Percentiles rank a stretch among this genome's conserved stretches.
These are phyloP conservation scores for Synanceia verrucosa DNA, from an alignment of 2,797 vertebrate species.

Conservation along the genomic window DNA sequence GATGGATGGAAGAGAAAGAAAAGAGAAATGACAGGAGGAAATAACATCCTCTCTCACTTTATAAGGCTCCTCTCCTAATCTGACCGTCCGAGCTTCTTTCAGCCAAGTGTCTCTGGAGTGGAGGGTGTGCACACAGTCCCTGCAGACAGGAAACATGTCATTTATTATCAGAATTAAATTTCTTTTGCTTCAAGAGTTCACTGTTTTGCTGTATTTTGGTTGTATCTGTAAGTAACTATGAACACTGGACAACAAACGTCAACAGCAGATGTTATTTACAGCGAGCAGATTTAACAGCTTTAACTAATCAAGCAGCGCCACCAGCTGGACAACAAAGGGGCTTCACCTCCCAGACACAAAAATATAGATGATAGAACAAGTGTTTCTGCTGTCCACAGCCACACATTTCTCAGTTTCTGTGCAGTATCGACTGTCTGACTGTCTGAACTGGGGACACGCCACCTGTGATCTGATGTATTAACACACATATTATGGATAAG, in stretches of 20 bases:
- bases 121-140: conserved; percentile 93
- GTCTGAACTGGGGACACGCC: no score
- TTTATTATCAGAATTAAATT: background rate
- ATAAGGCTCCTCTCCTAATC: conserved; percentile 91
- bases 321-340: conserved; percentile 6
- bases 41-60: conserved; percentile 81
- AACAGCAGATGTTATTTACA: background rate
- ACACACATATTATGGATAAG: no score
- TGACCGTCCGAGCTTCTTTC: conserved; percentile 93
- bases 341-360: background rate
- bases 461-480: no score
- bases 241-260: background rate
- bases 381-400: no score
- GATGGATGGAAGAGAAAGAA: background rate
- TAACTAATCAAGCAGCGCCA: conserved; percentile 25
- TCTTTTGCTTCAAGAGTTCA: background rate
- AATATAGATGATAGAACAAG: no score
- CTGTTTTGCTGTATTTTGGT: background rate
- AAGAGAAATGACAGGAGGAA: background rate
- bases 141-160: conserved; percentile 57
- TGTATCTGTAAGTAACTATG: background rate
- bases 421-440: no score
- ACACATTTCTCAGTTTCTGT: no score
- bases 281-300: background rate
- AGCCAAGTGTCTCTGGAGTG: conserved; percentile 97